Evolutionary conservation across 1,140 invertebrate species (phyloP).

Genomic region (Bombus consobrinus): DNA sequence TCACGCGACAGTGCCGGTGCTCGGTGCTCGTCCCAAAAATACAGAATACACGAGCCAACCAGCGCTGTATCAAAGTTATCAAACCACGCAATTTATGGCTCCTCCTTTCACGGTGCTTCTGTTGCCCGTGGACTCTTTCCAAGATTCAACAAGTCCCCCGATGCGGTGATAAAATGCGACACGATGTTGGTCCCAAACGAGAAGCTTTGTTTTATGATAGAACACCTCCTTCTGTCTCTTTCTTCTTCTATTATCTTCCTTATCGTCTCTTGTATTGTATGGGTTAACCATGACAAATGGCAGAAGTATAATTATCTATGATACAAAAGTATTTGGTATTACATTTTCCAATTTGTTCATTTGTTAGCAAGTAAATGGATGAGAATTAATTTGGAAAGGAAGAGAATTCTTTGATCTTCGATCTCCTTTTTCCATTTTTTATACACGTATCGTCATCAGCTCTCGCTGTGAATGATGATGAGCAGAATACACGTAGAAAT

Average conservation of each 20-base stretch:
- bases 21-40: constrained; percentile 27
- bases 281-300: not conserved
- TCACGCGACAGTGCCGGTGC: not conserved
- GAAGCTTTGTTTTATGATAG: constrained; percentile 28
- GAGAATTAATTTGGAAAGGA: no score
- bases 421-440: no score
- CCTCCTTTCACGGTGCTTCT: not conserved
- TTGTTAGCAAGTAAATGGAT: no score
- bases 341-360: no score
- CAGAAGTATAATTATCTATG: not conserved
- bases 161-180: constrained; percentile 49
- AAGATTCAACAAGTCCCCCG: constrained; percentile 63
- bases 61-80: constrained; percentile 39
- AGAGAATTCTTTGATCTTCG: no score
- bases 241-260: not conserved
- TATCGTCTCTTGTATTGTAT: no score
- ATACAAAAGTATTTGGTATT: no score
- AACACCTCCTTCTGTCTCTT: not conserved
- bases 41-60: constrained; percentile 21
- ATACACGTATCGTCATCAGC: no score
- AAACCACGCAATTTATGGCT: constrained; percentile 38
- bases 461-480: no score
- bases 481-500: no score
- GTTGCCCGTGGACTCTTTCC: constrained; percentile 54
- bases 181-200: constrained; percentile 4